phyloP scores from a whole-genome alignment of 2,888 invertebrate genomes.

The Venusia cambrica region DNA sequence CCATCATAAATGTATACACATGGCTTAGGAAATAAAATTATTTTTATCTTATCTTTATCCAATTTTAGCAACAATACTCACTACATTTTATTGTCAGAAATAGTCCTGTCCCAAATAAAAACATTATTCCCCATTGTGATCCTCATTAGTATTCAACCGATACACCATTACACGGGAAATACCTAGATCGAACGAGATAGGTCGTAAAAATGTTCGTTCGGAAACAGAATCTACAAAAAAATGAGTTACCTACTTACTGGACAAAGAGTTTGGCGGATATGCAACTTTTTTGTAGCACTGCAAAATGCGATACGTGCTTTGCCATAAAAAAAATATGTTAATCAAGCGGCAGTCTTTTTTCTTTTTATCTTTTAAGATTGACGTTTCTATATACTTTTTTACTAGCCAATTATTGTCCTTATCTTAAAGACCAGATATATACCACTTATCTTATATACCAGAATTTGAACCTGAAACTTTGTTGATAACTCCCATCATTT shows the following conservation, averaged over 20 bases:
- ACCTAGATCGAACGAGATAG: conserved; percentile 52
- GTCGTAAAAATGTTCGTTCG: conserved; percentile 28
- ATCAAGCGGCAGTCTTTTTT: background rate
- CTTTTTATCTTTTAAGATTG: background rate
- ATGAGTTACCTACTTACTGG: no score
- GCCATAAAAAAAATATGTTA: conserved; percentile 3
- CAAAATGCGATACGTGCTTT: conserved; percentile 12
- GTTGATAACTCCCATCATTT: no score
- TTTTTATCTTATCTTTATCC: no score
- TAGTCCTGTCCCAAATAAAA: conserved; percentile 43
- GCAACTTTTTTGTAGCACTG: conserved; percentile 27
- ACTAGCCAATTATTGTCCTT: no score
- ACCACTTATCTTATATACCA: no score
- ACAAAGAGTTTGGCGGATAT: conserved; percentile 42
- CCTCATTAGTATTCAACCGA: conserved; percentile 54
- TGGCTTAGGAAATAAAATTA: no score
- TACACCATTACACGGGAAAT: conserved; percentile 36
- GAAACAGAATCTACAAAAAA: conserved; percentile 17
- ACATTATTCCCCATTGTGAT: conserved; percentile 43
- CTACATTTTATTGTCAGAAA: conserved; percentile 12
- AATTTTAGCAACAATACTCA: no score
- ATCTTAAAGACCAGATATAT: no score
- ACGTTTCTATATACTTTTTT: no score
- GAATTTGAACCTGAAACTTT: no score
- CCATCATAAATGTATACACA: no score